Base-by-base conservation (phyloP, 2,888 invertebrate genomes). In the Amiota minor region DNA sequence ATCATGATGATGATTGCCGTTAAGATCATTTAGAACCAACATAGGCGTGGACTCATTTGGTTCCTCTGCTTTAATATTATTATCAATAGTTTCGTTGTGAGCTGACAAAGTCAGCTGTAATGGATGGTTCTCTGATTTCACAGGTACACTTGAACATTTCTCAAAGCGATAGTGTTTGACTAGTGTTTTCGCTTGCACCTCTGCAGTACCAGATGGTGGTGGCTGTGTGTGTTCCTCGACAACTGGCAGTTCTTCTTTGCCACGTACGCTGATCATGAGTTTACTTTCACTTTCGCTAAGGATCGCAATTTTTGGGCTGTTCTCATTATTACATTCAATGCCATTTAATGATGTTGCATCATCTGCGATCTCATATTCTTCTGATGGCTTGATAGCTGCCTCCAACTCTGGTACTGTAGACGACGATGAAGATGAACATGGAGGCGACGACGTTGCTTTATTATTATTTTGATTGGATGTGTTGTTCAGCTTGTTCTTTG, bases 221-320 rank as follows among this genome's bases (percentile, higher is more conserved):
- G 81, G 68, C 16, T 76, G 80, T 56, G 47, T 53, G 18, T 49
- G 68, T 16, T 80, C 76, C 67, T 86, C 87, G 49, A 92, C 91
- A 72, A 92, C 91, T 0, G 94, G 94, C 79, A 94, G 88, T 89
- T 95, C 95, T 87, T 94, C 95, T 85, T 92, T 93, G 14, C 94
- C 94, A 79, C 93, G 92, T 47, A 93, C 93, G 35, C 91, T 91
- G 23, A 92, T 91, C 86, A 90, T 88, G 1, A 88, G 83, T 75
- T 89, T 87, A 68, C 90, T 78, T 84, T 92, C 88, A 84, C 87
- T 84, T 87, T 91, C 85, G 86, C 91, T 81, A 79, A 91, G 86
- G 89, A 89, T 87, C 79, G 89, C 90, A 90, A 90, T 91, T 91
- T 91, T 91, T 86, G 89, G 84, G 65, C 79, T 79, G 72, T 81